Base-by-base conservation (phyloP, 1,140 invertebrate species). In the Harpegnathos saltator region DNA sequence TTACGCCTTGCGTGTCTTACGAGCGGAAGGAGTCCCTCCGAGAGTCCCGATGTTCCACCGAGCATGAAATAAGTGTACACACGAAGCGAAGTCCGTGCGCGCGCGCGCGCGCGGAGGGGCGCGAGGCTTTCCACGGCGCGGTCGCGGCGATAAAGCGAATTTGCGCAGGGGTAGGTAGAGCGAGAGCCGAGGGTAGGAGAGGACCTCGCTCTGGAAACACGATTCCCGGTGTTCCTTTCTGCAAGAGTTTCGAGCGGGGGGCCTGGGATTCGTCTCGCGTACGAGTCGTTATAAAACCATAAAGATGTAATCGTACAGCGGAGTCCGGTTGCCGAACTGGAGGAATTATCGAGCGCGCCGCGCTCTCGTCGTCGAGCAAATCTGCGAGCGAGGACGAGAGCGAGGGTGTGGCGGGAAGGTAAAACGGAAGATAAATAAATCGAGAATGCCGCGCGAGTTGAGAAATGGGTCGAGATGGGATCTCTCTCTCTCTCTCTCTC, bases 51-150 rank as follows among this genome's bases (percentile, higher is more conserved):
- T 77, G 86, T 85, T 82, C 78, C 72, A 65, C 66, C 83, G 68
- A 88, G 87, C 87, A 78, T 88, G 87, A 89, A 89, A 89, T 87
- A 89, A 89, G 88, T 87, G 85, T 89, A 89, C 82, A 87, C 74
- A 89, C 82, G 68, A 65, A 62, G 72, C 82, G 68, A 65, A 66
- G 72, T 77, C 77, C 17, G 69, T 17, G 71, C 50, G 50, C 15
- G 38, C 17, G 38, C 12, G 19, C n/a, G 24, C 48, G 54, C 38
- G 38, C 29, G 29, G 58, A 38, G 59, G 48, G 58, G 54, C 62
- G 74, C 38, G 56, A 56, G 61, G 50, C 61, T 84, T 78, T 73
- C 66, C 80, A 85, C 80, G 81, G 71, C 87, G 81, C 87, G 81
- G 73, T 83, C 84, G 50, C 75, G 73, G 84, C 85, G 86, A 90